A percentile compares a stretch with the other conserved stretches of the same genome.
phyloP scores from a whole-genome alignment of 2,888 invertebrate species.

The Drosophila greeni region DNA sequence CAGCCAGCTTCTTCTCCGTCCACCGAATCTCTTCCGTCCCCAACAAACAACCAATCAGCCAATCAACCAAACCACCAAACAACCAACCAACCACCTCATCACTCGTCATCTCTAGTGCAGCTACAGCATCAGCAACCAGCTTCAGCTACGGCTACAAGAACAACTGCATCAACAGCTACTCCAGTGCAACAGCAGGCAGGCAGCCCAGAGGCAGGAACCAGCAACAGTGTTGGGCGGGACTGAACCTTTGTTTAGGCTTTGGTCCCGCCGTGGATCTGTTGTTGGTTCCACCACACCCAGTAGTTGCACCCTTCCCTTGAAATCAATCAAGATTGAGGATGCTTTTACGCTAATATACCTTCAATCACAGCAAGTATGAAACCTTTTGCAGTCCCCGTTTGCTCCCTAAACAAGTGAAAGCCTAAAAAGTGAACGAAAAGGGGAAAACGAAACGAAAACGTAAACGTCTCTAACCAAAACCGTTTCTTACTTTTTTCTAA shows the following conservation, averaged over 20 bases:
- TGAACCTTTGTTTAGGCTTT: too few species aligned
- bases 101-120: conserved; percentile 40
- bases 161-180: conserved; percentile 26
- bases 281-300: conserved; percentile 23
- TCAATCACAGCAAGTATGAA: conserved; percentile 41
- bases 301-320: conserved; percentile 40
- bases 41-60: conserved; percentile 43
- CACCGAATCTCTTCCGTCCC: conserved; percentile 21
- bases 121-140: conserved; percentile 39
- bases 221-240: conserved; percentile 3
- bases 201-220: conserved; percentile 5
- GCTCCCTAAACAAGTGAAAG: not conserved
- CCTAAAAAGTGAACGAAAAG: not conserved
- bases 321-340: conserved; percentile 32
- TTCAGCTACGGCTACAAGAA: conserved; percentile 28
- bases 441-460: conserved; percentile 9
- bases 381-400: conserved; percentile 21
- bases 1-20: conserved; percentile 12
- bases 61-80: conserved; percentile 42
- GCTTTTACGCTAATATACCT: conserved; percentile 36
- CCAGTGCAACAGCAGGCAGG: conserved; percentile 30
- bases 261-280: not conserved
- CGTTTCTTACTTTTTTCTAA: conserved; percentile 22
- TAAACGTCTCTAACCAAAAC: conserved; percentile 24
- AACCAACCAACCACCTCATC: conserved; percentile 45